Conservation (phyloP, 1,140 invertebrate species). For the Drosophila funebris region DNA sequence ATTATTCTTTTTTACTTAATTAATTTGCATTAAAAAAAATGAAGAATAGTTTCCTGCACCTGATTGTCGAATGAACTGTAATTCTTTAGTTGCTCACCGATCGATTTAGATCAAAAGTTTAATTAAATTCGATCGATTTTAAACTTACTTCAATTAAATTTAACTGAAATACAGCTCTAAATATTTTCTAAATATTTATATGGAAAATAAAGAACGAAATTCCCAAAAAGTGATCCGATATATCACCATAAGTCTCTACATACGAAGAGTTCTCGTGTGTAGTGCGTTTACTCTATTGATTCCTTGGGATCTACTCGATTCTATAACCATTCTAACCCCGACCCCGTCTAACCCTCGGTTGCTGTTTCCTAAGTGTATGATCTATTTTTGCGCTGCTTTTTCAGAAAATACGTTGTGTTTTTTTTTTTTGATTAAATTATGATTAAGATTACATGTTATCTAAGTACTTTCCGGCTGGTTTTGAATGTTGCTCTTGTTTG, state of each 20-base stretch:
- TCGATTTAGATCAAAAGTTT: constrained; percentile 31
- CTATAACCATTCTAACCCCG: background rate
- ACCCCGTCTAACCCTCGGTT: constrained; percentile 1
- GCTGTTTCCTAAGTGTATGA: constrained; percentile 19
- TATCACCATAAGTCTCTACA: background rate
- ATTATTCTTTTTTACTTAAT: constrained; percentile 29
- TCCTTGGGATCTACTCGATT: background rate
- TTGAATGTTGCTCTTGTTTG: constrained; percentile 63
- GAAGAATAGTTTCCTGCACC: constrained; percentile 65
- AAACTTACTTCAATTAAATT: background rate
- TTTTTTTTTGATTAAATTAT: background rate
- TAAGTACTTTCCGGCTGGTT: constrained; percentile 34
- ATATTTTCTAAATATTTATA: background rate
- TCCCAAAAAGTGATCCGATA: constrained; percentile 4
- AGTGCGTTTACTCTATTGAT: too few species aligned
- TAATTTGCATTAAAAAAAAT: constrained; percentile 55
- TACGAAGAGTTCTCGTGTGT: background rate
- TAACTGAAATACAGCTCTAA: constrained; percentile 15
- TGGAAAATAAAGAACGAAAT: background rate
- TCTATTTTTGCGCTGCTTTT: constrained; percentile 20
- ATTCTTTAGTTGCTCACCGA: constrained; percentile 67
- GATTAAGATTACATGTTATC: constrained; percentile 24
- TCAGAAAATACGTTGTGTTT: constrained; percentile 34
- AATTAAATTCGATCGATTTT: constrained; percentile 20
- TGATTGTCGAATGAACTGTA: constrained; percentile 72